Evolutionary conservation across 2,888 invertebrate species (phyloP).

Genomic region (Pycnomerus fuliginosus): DNA sequence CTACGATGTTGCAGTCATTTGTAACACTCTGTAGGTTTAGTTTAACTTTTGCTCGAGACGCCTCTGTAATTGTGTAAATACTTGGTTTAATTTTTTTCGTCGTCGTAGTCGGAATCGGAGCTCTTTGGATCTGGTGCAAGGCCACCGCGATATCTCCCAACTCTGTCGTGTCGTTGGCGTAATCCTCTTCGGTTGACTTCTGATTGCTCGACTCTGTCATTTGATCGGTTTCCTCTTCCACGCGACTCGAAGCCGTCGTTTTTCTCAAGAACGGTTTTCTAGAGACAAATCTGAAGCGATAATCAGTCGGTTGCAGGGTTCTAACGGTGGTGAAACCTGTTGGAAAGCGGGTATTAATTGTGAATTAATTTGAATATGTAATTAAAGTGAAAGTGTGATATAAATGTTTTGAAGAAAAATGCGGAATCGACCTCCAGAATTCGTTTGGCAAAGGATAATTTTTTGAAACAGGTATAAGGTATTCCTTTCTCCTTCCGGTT

Average conservation of each 20-base stretch:
- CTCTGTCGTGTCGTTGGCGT: slow-evolving; percentile 34
- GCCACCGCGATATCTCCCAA: slow-evolving; percentile 40
- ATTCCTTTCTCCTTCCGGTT: too few species aligned
- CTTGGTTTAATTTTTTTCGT: slow-evolving; percentile 14
- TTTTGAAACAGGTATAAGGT: too few species aligned
- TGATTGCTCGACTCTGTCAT: slow-evolving; percentile 40
- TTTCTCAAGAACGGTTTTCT: slow-evolving; percentile 33
- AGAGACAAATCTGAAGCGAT: slow-evolving; percentile 31
- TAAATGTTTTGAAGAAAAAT: too few species aligned
- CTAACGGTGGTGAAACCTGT: slow-evolving; percentile 8
- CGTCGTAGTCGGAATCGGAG: slow-evolving; percentile 32
- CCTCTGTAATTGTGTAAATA: too few species aligned
- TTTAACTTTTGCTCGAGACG: too few species aligned
- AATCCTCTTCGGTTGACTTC: slow-evolving; percentile 36
- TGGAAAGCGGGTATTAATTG: not conserved
- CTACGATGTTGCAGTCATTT: too few species aligned
- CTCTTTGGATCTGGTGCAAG: slow-evolving; percentile 41
- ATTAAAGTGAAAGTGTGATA: too few species aligned
- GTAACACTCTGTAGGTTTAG: too few species aligned
- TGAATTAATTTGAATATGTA: too few species aligned
- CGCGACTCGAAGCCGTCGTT: slow-evolving; percentile 24
- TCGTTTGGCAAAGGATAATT: too few species aligned
- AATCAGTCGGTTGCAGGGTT: slow-evolving; percentile 17
- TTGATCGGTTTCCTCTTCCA: slow-evolving; percentile 33
- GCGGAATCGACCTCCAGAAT: too few species aligned